Percentiles rank a stretch among this genome's conserved stretches.
phyloP scores from a whole-genome alignment of 2,888 invertebrate species.

The Papilio demoleus region DNA sequence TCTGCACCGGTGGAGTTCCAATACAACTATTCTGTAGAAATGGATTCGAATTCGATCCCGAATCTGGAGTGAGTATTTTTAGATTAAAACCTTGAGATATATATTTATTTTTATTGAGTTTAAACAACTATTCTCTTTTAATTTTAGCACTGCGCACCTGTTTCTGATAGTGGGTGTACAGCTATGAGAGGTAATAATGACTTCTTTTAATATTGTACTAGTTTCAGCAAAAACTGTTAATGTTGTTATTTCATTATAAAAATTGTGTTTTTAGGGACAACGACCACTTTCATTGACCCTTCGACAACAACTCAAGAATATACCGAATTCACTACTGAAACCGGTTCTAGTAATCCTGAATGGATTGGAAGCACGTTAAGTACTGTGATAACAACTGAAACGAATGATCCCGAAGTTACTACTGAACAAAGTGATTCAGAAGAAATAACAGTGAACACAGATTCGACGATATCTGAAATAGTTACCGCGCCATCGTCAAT shows the following conservation, averaged over 20 bases:
- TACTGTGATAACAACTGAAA: background rate
- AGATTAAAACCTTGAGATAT: background rate
- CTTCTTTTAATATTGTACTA: background rate
- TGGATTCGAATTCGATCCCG: conserved; percentile 44
- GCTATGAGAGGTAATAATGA: too few species aligned
- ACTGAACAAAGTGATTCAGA: conserved; percentile 1
- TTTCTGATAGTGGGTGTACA: too few species aligned
- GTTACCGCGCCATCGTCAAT: background rate
- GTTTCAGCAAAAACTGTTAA: background rate
- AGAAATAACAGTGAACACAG: background rate
- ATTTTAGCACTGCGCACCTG: too few species aligned
- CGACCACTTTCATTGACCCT: background rate
- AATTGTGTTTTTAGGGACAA: background rate
- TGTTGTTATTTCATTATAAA: background rate
- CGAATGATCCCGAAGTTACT: background rate
- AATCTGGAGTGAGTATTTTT: too few species aligned
- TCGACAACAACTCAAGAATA: background rate
- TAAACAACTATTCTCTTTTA: too few species aligned
- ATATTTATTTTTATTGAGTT: too few species aligned
- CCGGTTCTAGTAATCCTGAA: background rate
- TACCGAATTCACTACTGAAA: conserved; percentile 1
- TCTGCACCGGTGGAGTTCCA: conserved; percentile 54
- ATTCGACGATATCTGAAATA: background rate
- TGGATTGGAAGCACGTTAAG: background rate
- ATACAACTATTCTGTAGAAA: conserved; percentile 47